phyloP scores from a whole-genome alignment of 2,888 invertebrate species.

The Plebejus anna region DNA sequence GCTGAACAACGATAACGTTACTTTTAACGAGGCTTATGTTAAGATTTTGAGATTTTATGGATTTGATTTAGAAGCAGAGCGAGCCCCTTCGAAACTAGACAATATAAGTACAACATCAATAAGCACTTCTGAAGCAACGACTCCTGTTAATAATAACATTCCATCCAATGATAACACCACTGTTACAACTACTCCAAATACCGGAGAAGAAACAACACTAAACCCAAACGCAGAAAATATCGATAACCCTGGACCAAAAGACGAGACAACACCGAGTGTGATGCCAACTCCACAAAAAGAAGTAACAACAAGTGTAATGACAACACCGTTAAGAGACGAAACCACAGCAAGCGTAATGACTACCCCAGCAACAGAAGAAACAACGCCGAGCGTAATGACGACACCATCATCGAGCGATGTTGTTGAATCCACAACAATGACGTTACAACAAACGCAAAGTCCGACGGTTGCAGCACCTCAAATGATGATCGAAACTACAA shows the following conservation, averaged over 20 bases:
- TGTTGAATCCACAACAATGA: neutral
- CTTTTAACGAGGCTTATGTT: conserved; percentile 86
- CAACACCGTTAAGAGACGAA: conserved; percentile 35
- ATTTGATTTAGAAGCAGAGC: conserved; percentile 83
- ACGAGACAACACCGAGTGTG: conserved; percentile 48
- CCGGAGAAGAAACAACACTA: conserved; percentile 54
- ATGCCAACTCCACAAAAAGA: conserved; percentile 34
- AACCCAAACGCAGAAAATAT: conserved; percentile 59
- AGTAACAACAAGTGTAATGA: conserved; percentile 41
- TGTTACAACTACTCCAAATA: conserved; percentile 40
- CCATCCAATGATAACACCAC: conserved; percentile 45
- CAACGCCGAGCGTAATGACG: conserved; percentile 42
- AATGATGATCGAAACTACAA: conserved; percentile 4
- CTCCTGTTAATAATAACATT: conserved; percentile 39
- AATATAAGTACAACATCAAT: conserved; percentile 41
- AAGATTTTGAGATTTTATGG: conserved; percentile 88
- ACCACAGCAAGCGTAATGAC: conserved; percentile 44
- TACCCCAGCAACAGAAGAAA: conserved; percentile 40
- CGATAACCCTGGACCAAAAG: conserved; percentile 48
- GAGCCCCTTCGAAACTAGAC: conserved; percentile 47
- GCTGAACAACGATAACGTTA: conserved; percentile 88
- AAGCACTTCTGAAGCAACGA: conserved; percentile 36
- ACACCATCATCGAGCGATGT: conserved; percentile 32
- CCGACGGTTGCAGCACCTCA: neutral
- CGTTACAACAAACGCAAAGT: neutral